Evolutionary conservation across 2,797 vertebrate genomes (phyloP), one percentile per base, ranked within the genome.

Genomic region (Avahi laniger): DNA sequence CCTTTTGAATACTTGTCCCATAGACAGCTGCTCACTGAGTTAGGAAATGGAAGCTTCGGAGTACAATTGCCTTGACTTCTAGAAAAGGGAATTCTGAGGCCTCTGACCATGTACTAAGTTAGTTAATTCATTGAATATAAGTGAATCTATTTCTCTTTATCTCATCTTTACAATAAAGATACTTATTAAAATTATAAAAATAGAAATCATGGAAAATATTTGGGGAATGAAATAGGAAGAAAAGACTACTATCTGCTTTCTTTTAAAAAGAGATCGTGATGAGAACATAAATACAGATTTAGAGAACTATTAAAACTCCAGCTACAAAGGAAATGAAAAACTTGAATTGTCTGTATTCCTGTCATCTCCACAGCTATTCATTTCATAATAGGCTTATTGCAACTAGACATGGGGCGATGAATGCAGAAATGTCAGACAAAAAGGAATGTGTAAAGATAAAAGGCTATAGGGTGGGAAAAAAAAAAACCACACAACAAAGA

Each of bases 381-480:
- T 92, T 91, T 97, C 93, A 96, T 96, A 94, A 95, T 88, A 89
- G 43, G 35, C 81, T 95, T 93, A 79, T 83, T 97, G 96, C 91
- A 97, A 72, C 81, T 89, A 73, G 85, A 78, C 83, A n/a, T 59
- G 85, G 35, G 79, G 96, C 93, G 84, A 97, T 85, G 95, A 97
- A 98, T 90, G 94, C 80, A 94, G 91, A 98, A 98, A 97, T 75
- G 41, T 85, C 97, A 97, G 95, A 76, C 89, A 91, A 89, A 91
- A 97, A 73, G 80, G 43, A 95, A 80, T 82, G 52, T 79, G 18
- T 18, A 95, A 95, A 94, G 43, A 96, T 93, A 94, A 97, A 95
- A 97, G 88, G 82, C 96, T 94, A 63, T 5, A 75, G 70, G 43
- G 72, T 72, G 7, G 46, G 38, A 63, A 52, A 33, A 65, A 70